Conservation (phyloP, 2,113 vertebrate genomes). For the Cavia porcellus region DNA sequence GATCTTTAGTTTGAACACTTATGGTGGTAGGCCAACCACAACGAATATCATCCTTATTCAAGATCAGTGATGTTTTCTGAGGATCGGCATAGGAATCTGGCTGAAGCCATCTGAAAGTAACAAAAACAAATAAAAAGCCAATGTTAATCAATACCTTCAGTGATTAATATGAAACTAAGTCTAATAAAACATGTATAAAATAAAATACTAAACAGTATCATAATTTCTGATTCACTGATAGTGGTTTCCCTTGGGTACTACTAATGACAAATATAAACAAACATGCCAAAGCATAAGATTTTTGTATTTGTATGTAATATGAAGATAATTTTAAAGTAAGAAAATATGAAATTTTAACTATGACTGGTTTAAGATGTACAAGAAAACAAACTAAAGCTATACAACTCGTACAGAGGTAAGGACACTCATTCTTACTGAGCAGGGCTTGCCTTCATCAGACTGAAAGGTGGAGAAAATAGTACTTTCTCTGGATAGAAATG, state of each 20-base stretch:
- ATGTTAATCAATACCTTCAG: slow-evolving; percentile 22
- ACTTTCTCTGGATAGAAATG: not conserved
- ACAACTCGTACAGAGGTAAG: not conserved
- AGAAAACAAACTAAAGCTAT: not conserved
- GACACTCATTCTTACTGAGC: not conserved
- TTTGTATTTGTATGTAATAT: not conserved
- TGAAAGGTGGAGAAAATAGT: not conserved
- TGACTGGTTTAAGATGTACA: not conserved
- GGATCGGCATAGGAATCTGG: slow-evolving; percentile 99
- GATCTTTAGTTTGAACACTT: slow-evolving; percentile 98
- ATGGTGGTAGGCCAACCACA: slow-evolving; percentile 99
- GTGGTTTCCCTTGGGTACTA: not conserved
- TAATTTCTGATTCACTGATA: not conserved
- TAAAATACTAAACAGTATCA: not conserved
- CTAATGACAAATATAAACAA: slow-evolving; percentile 36
- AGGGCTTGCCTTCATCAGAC: not conserved
- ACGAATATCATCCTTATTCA: slow-evolving; percentile 99
- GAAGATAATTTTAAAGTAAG: slow-evolving; percentile 36
- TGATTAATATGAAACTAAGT: slow-evolving; percentile 24
- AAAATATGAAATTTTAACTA: slow-evolving; percentile 27
- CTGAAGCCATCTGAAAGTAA: slow-evolving; percentile 95
- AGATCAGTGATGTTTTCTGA: slow-evolving; percentile 97
- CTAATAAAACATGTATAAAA: slow-evolving; percentile 22
- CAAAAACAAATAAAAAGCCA: not conserved
- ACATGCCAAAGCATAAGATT: slow-evolving; percentile 9